Base-by-base conservation (phyloP, 2,888 invertebrate genomes). In the Imbricaverruca yamaguchii region DNA sequence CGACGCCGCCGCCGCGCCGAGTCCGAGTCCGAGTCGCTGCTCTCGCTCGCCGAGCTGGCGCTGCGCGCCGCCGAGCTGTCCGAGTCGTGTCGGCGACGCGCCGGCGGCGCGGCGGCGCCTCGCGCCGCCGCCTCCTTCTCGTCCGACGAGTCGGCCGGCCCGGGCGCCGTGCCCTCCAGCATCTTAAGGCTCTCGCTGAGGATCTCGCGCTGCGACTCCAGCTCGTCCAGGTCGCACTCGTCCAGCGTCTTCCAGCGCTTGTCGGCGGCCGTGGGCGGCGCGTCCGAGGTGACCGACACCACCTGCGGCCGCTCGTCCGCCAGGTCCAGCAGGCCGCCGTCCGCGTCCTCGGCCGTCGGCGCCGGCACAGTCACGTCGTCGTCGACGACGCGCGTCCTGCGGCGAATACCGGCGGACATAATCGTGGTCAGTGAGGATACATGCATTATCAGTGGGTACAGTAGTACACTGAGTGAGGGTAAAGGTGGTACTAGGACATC, bases 361-460 rank as follows among this genome's bases (percentile, higher is more conserved):
- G 79, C 57, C 23, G 79, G 57, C 25, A 13, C 57, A 6, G 25
- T 11, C 1, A 57, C 57, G 57, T 84, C 84, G 63, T 84, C 83
- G n/a, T 81, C 80, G 18, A 84, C 74, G n/a, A 82, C 83, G 39
- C 81, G 81, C 79, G 83, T 80, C 57, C 83, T 83, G 82, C 39
- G 39, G 39, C 39, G 39, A 39, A 39, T 3, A 39, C 4, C 39
- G 39, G 39, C 39, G 4, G 39, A 39, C 1, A 39, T 39, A 39
- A 4, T 39, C 39, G 39, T 39, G 39, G 39, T 39, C 4, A 39
- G 39, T 4, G 39, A 39, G 39, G 39, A 39, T 39, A 39, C 39
- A 39, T 39, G 39, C 39, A 39, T 39, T 1, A 39, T 39, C 39
- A 4, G 39, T 39, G 39, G 39, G 39, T 39, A 39, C 39, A 39